These are phyloP conservation scores for Himalopsyche tibetana DNA, from an alignment of 2,888 invertebrate species.

Conservation along the genomic window DNA sequence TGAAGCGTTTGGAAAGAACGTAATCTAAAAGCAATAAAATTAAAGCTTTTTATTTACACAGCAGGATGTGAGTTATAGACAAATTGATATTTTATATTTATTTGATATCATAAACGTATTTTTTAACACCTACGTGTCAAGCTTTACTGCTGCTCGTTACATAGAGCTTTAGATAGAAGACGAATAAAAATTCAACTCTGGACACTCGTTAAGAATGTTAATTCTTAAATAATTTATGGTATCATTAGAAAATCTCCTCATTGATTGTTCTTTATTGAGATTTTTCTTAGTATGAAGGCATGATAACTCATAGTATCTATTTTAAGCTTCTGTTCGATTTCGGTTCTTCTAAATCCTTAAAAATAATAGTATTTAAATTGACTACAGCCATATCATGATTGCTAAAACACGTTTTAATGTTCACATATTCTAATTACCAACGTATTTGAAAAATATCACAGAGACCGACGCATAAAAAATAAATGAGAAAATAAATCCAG, in stretches of 20 bases:
- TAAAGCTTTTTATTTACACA: slow-evolving; percentile 29
- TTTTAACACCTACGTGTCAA: not conserved
- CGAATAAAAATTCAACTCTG: not conserved
- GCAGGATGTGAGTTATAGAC: slow-evolving; percentile 22
- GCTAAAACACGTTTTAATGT: no score
- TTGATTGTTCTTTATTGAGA: slow-evolving; percentile 6
- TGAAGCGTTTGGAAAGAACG: not conserved
- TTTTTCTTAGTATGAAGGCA: not conserved
- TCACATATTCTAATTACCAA: no score
- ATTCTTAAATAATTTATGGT: not conserved
- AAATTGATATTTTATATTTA: slow-evolving; percentile 34
- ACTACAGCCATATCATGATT: no score
- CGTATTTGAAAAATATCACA: not conserved
- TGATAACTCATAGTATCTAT: not conserved
- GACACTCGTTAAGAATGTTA: slow-evolving; percentile 11
- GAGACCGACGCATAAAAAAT: not conserved
- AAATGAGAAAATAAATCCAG: not conserved
- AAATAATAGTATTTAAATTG: no score
- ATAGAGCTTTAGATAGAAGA: not conserved
- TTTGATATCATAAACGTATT: slow-evolving; percentile 34
- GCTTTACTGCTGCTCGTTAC: not conserved
- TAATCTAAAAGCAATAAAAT: slow-evolving; percentile 25
- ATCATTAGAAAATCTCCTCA: not conserved
- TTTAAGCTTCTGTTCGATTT: no score
- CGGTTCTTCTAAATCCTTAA: no score